Percentiles rank a stretch among this genome's conserved stretches.
Conservation (phyloP, 2,888 invertebrate genomes). For the Fragum fragum region DNA sequence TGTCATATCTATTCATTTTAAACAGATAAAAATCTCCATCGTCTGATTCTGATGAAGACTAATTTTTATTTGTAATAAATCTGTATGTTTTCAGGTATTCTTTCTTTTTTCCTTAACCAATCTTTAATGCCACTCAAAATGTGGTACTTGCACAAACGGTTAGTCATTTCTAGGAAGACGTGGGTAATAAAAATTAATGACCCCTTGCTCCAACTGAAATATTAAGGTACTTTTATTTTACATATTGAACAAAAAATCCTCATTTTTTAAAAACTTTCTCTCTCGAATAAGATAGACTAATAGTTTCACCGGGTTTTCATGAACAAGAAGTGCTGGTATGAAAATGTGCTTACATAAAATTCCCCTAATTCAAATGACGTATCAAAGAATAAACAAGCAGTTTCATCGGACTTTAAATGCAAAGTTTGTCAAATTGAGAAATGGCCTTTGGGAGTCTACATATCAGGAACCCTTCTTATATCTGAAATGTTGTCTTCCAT, state of each 20-base stretch:
- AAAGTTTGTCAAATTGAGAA: slow-evolving; percentile 11
- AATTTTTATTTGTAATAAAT: not conserved
- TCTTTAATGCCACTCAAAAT: slow-evolving; percentile 19
- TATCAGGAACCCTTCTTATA: slow-evolving; percentile 21
- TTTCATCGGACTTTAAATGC: not conserved
- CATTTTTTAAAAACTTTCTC: slow-evolving; percentile 33
- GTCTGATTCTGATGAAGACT: not conserved
- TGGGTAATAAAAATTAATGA: too few species aligned
- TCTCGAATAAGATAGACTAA: slow-evolving; percentile 18
- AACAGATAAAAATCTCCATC: not conserved
- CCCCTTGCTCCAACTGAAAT: not conserved
- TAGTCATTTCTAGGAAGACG: too few species aligned
- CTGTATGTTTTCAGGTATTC: not conserved
- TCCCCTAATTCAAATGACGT: slow-evolving; percentile 30
- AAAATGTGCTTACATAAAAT: slow-evolving; percentile 22
- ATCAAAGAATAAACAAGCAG: slow-evolving; percentile 13
- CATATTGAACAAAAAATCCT: slow-evolving; percentile 21
- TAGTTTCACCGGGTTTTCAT: slow-evolving; percentile 7
- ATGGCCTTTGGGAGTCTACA: not conserved
- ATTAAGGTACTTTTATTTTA: slow-evolving; percentile 2
- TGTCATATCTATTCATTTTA: too few species aligned
- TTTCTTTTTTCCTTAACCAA: not conserved
- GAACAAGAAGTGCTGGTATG: slow-evolving; percentile 30
- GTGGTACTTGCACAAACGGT: too few species aligned
- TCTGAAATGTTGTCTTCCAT: not conserved